Evolutionary conservation across 92 coral and sea anemone species (phyloP).

Genomic region (Plumapathes pennacea): DNA sequence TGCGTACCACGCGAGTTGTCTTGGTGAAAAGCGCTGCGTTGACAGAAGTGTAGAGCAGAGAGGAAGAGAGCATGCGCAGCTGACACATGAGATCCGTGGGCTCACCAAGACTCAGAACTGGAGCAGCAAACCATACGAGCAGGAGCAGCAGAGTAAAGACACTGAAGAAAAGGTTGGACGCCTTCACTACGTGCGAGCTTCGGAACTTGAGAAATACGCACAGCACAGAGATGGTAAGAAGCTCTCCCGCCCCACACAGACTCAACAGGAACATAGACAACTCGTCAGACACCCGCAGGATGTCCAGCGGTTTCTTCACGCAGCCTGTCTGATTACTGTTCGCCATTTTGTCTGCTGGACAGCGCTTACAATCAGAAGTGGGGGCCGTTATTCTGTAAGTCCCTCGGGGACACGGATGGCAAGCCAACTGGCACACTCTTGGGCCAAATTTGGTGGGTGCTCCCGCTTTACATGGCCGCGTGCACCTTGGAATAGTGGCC

Average conservation of each 20-base stretch:
- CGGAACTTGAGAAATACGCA: conserved; percentile 73
- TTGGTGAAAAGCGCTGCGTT: conserved; percentile 86
- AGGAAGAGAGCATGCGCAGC: conserved; percentile 54
- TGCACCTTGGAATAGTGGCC: conserved; percentile 61
- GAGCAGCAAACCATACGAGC: conserved; percentile 65
- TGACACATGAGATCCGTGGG: conserved; percentile 67
- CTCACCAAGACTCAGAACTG: conserved; percentile 67
- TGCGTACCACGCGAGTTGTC: conserved; percentile 84
- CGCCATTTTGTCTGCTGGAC: conserved; percentile 61
- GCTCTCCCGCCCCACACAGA: conserved; percentile 67
- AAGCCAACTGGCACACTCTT: conserved; percentile 69
- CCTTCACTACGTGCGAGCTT: conserved; percentile 85
- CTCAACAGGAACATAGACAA: conserved; percentile 48
- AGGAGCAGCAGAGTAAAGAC: conserved; percentile 64
- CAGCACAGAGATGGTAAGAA: conserved; percentile 57
- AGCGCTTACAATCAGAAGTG: conserved; percentile 44
- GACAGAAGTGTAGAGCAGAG: conserved; percentile 74
- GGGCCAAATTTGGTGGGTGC: conserved; percentile 30
- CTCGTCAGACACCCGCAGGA: conserved; percentile 29
- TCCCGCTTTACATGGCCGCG: conserved; percentile 65
- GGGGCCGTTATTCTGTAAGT: conserved; percentile 39
- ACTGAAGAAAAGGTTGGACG: conserved; percentile 71
- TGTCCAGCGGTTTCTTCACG: conserved; percentile 56
- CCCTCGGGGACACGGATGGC: conserved; percentile 72
- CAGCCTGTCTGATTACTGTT: conserved; percentile 62